These are phyloP conservation scores for Neria commutata DNA, from an alignment of 2,888 invertebrate genomes.

Conservation along the genomic window DNA sequence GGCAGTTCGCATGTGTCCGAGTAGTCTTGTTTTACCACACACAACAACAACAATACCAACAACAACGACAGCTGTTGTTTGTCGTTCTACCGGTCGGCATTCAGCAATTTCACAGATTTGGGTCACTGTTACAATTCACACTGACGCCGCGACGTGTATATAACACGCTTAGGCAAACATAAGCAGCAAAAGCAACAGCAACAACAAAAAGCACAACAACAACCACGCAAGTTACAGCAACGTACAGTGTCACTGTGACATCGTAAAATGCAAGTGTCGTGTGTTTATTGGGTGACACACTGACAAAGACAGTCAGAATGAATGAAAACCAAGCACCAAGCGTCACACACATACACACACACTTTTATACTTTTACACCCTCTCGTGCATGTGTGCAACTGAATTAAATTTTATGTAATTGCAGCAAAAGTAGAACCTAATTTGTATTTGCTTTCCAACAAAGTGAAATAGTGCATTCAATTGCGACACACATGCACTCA, in stretches of 20 bases:
- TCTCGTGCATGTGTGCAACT: neutral
- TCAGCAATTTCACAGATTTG: conserved; percentile 37
- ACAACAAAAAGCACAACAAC: conserved; percentile 17
- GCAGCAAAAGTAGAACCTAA: no score
- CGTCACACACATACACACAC: neutral
- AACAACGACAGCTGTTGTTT: conserved; percentile 3
- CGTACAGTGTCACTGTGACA: neutral
- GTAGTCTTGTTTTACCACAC: neutral
- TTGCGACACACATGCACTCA: conserved; percentile 1
- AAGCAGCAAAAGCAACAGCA: conserved; percentile 1
- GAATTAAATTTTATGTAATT: conserved; percentile 49
- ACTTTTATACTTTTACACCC: no score
- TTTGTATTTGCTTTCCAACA: conserved; percentile 18
- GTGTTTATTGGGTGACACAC: neutral
- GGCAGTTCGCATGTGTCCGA: conserved; percentile 25
- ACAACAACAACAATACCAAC: neutral
- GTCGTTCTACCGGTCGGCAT: conserved; percentile 10
- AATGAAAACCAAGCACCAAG: neutral
- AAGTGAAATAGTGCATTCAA: conserved; percentile 15
- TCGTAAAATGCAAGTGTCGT: neutral
- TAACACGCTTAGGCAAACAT: no score
- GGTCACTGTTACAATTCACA: conserved; percentile 54
- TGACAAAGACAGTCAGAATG: neutral
- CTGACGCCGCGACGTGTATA: conserved; percentile 1
- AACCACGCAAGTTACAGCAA: conserved; percentile 4